These are phyloP conservation scores for Meloidogyne exigua DNA, from an alignment of 1,140 invertebrate species.

Conservation along the genomic window DNA sequence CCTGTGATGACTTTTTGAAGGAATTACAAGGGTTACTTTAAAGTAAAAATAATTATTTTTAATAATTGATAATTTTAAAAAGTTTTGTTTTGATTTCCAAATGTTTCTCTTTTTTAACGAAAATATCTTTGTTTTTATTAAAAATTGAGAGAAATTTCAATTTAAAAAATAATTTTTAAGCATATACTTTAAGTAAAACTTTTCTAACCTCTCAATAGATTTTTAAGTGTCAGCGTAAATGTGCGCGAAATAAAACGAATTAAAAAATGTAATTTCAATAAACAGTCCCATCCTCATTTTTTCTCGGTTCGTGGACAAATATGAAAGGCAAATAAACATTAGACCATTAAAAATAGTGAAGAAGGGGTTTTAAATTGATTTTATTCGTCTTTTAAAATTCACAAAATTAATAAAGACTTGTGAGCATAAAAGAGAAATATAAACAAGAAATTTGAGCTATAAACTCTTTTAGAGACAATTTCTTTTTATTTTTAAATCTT, in stretches of 20 bases:
- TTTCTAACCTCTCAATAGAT: not conserved
- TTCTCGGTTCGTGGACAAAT: not conserved
- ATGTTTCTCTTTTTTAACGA: too few species aligned
- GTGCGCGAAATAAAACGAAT: not conserved
- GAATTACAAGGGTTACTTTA: constrained; percentile 29
- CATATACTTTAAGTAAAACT: not conserved
- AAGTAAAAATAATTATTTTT: not conserved
- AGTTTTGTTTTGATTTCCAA: too few species aligned
- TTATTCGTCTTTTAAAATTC: constrained; percentile 1
- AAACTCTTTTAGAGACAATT: not conserved
- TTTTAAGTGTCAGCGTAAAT: not conserved
- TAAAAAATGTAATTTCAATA: not conserved
- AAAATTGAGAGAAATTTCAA: too few species aligned
- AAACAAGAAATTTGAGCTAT: not conserved
- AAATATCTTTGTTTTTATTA: not conserved
- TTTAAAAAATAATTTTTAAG: not conserved
- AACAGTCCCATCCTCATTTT: not conserved
- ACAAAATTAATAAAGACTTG: not conserved
- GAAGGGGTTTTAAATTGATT: not conserved
- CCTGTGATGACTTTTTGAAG: constrained; percentile 33
- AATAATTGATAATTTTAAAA: not conserved
- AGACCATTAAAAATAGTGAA: not conserved
- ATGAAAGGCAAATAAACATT: not conserved
- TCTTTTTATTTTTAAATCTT: not conserved
- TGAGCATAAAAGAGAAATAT: not conserved